Base-by-base conservation (phyloP, 2,888 invertebrate species). In the Tenthredo distinguenda region DNA sequence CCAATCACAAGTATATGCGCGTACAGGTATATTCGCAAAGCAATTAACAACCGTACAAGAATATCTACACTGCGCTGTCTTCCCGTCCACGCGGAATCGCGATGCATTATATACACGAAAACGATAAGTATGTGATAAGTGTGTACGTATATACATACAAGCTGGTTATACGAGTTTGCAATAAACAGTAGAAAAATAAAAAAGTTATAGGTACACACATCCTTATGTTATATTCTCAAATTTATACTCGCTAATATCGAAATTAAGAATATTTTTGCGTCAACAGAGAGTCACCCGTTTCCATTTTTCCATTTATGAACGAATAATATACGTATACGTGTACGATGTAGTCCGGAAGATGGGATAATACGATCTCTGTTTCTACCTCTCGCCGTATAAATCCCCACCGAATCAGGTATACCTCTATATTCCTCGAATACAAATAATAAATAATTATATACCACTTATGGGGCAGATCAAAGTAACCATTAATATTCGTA, bases 391-490 rank as follows among this genome's bases (percentile, higher is more conserved):
- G 37, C n/a, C n/a, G 7, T 71, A 37, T 47, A 47, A 47, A 34
- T 15, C 37, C n/a, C 0, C 18, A 72, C n/a, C 34, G 0, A 7
- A 18, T 15, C 21, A 18, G 9, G 2, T n/a, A 18, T 15, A 4
- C 18, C 18, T 71, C 10, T 71, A 50, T 50, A 50, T n/a, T 37
- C 31, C 47, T 21, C 15, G 0, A 9, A 43, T 47, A 50, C 26
- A 31, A 76, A 76, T 26, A 12, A 58, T 58, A 4, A 62, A 62
- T 62, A 76, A 76, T 47, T n/a, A 76, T 47, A 47, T 26, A 43
- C 74, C 47, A 76, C 47, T 76, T 47, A 47, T 76, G 12, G 50
- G 74, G n/a, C 47, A 47, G 74, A 76, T 76, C 74, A 43, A 76
- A 76, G 15, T 18, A 43, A 26, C 26, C 74, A 26, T 76, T 76